These are phyloP conservation scores for Bicyclus anynana DNA, from an alignment of 1,140 invertebrate species.

Conservation along the genomic window DNA sequence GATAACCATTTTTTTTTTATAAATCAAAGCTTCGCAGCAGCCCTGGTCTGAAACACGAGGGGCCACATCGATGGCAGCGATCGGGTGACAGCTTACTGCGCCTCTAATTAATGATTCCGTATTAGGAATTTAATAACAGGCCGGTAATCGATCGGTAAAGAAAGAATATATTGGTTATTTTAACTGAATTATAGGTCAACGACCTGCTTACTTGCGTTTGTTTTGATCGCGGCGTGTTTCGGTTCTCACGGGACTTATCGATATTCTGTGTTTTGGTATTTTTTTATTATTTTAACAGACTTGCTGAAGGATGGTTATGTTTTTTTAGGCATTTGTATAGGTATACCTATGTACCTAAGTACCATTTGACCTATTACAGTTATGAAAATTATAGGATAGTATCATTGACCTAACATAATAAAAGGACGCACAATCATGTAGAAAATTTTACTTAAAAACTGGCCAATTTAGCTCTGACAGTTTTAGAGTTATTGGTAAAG, in stretches of 20 bases:
- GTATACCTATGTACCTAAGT: too few relatives aligned
- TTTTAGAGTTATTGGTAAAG: too few relatives aligned
- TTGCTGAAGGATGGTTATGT: too few relatives aligned
- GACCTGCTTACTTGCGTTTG: constrained; percentile 12
- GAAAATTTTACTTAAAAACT: too few relatives aligned
- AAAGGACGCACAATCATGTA: too few relatives aligned
- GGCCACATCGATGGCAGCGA: constrained; percentile 16
- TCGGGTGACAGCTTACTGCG: constrained; percentile 24
- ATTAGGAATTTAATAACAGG: constrained; percentile 34
- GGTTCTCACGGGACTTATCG: constrained; percentile 8
- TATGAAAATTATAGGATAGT: too few relatives aligned
- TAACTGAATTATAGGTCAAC: constrained; percentile 21
- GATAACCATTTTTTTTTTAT: not conserved
- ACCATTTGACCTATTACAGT: too few relatives aligned
- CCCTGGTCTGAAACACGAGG: constrained; percentile 15
- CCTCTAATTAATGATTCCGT: constrained; percentile 31
- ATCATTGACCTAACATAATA: too few relatives aligned
- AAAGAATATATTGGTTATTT: constrained; percentile 12
- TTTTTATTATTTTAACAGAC: too few relatives aligned
- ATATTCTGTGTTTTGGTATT: too few relatives aligned
- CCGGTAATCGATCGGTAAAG: constrained; percentile 21
- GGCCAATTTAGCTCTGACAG: too few relatives aligned
- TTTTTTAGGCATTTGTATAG: too few relatives aligned
- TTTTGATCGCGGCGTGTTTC: not conserved
- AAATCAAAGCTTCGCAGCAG: not conserved